These are phyloP conservation scores for Triops cancriformis DNA, from an alignment of 1,140 invertebrate genomes.

Conservation along the genomic window DNA sequence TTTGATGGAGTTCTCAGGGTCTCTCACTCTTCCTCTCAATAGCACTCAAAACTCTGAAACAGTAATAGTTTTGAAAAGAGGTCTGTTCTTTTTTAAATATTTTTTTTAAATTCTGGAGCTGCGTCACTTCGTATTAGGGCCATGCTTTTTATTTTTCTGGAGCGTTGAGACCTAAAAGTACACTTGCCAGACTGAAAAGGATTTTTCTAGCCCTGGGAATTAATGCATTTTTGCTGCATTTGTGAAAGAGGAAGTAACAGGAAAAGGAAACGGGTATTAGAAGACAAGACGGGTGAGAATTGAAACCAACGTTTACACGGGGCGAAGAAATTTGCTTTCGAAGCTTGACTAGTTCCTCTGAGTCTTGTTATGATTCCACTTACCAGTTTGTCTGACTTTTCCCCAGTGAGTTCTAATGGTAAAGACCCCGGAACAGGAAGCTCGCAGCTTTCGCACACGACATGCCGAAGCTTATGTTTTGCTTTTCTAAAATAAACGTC, in stretches of 20 bases:
- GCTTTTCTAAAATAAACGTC: neutral
- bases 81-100: too few species aligned
- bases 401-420: neutral
- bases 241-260: too few species aligned
- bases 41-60: neutral
- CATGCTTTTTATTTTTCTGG: too few species aligned
- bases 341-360: neutral
- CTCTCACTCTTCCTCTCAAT: neutral
- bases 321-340: neutral
- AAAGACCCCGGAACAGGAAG: neutral
- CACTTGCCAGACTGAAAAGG: too few species aligned
- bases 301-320: neutral
- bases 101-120: too few species aligned
- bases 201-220: too few species aligned
- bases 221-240: too few species aligned
- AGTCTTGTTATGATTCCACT: slow-evolving; percentile 6
- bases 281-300: too few species aligned
- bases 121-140: too few species aligned
- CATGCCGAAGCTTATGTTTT: neutral
- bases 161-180: too few species aligned
- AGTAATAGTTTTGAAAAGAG: too few species aligned
- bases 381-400: neutral
- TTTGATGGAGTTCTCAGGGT: neutral
- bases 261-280: too few species aligned
- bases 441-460: neutral